Evolutionary conservation across 2,888 invertebrate genomes (phyloP).

Genomic region (Abscondita cerata): DNA sequence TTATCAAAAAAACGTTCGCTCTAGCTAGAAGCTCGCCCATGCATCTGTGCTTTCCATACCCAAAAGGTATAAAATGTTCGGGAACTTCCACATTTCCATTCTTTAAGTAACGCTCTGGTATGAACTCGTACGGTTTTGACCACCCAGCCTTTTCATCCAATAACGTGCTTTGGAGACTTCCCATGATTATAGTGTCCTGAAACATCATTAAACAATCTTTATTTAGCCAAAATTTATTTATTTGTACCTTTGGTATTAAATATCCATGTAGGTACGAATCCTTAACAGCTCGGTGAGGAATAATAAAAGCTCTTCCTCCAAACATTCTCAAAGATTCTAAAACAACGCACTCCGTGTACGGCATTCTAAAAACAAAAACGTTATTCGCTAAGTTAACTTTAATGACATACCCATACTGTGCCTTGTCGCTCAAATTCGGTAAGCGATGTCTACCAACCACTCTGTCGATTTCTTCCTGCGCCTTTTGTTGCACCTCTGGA

Average conservation of each 20-base stretch:
- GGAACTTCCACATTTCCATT: conserved; percentile 66
- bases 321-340: conserved; percentile 82
- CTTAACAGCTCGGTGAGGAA: conserved; percentile 79
- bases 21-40: conserved; percentile 82
- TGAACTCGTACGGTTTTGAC: conserved; percentile 73
- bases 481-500: conserved; percentile 75
- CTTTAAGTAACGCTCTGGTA: conserved; percentile 76
- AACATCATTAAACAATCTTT: conserved; percentile 42
- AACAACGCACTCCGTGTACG: conserved; percentile 80
- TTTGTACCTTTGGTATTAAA: conserved; percentile 80
- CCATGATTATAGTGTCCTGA: conserved; percentile 81
- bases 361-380: conserved; percentile 67
- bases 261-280: conserved; percentile 77
- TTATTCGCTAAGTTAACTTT: conserved; percentile 8
- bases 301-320: conserved; percentile 77
- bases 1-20: conserved; percentile 80
- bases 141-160: conserved; percentile 71
- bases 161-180: conserved; percentile 75
- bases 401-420: conserved; percentile 62
- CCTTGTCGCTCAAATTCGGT: conserved; percentile 74
- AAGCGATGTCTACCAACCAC: conserved; percentile 73
- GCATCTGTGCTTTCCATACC: conserved; percentile 79
- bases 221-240: conserved; percentile 27
- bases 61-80: conserved; percentile 79
- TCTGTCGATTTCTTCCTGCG: conserved; percentile 78